Base-by-base conservation (phyloP, 2,888 invertebrate species). In the Dynastes maya region DNA sequence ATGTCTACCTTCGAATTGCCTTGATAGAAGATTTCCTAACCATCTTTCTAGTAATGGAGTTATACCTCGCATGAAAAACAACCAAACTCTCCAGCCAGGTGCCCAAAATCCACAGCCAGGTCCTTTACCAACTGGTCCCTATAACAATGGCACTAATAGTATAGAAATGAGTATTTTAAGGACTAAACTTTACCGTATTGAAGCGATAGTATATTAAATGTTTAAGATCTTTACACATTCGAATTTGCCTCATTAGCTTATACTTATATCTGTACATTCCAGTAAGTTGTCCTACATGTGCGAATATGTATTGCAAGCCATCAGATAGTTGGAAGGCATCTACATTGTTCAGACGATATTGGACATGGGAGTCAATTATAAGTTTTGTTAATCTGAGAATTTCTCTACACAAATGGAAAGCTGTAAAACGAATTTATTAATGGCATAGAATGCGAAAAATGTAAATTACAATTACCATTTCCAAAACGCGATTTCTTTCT, bases 191-290 rank as follows among this genome's bases (percentile, higher is more conserved):
- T 78, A 96, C 97, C 71, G 99, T 99, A 88, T 99, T 99, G 89
- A 99, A 99, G 80, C 99, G 93, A 90, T 99, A 99, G 90, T 99
- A 99, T 85, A 99, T 97, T 82, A 99, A 91, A 92, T 99, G 99
- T 87, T 99, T 99, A 84, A 99, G 90, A 90, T 99, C 99, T 89
- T 99, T 99, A 92, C 99, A 99, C 99, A 99, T 99, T 72, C 99
- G 91, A 84, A 99, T 99, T 90, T 99, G 99, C 86, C 98, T 92
- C 98, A 99, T 99, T 77, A 99, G 91, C 89, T 99, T 99, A 90
- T 99, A 99, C 86, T 98, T 98, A 91, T 99, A 99, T 40, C 99
- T 92, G 90, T 99, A 99, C 99, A 99, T 99, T 88, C 99, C 99
- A 0, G 99, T 99, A 79, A 99, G 90, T 88, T 99, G 99, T 0